Conservation (phyloP, 64 coral and sea anemone species). For the Pocillopora verrucosa region DNA sequence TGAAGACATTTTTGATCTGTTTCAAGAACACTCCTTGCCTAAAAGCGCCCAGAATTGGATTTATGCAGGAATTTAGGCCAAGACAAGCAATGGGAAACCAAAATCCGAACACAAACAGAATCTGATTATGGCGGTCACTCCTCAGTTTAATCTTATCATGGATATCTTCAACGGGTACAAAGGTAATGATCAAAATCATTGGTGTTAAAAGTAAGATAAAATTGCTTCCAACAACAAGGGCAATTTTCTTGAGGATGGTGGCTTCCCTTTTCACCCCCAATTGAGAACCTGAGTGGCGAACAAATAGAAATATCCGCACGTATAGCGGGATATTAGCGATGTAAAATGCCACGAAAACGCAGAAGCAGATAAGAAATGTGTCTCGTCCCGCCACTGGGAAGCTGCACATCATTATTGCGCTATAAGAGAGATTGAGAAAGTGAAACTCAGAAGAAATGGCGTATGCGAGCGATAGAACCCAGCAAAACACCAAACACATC, state of each 20-base stretch:
- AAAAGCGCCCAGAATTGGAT: too few relatives aligned
- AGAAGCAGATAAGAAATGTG: slow-evolving; percentile 12
- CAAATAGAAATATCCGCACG: slow-evolving; percentile 52
- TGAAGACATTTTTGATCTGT: too few relatives aligned
- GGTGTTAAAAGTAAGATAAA: slow-evolving; percentile 27
- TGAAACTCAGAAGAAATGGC: slow-evolving; percentile 4
- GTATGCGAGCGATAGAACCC: slow-evolving; percentile 26
- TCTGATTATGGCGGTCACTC: too few relatives aligned
- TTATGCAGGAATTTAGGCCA: too few relatives aligned
- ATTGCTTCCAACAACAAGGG: slow-evolving; percentile 46
- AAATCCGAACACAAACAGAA: too few relatives aligned
- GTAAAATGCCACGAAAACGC: slow-evolving; percentile 45
- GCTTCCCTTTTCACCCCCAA: slow-evolving; percentile 45
- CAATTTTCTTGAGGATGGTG: slow-evolving; percentile 47
- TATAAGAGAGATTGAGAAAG: background rate
- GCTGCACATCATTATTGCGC: slow-evolving; percentile 26
- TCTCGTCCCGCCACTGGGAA: slow-evolving; percentile 24
- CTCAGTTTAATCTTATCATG: too few relatives aligned
- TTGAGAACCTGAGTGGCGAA: slow-evolving; percentile 26
- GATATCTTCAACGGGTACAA: too few relatives aligned
- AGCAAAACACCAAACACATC: background rate
- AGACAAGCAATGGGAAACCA: too few relatives aligned
- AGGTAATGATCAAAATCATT: too few relatives aligned
- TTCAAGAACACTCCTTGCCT: too few relatives aligned
- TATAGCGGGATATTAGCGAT: slow-evolving; percentile 53